Percentiles rank a stretch among this genome's conserved stretches.
Evolutionary conservation across 1,140 invertebrate species (phyloP).

Genomic region (Cataglyphis hispanica): DNA sequence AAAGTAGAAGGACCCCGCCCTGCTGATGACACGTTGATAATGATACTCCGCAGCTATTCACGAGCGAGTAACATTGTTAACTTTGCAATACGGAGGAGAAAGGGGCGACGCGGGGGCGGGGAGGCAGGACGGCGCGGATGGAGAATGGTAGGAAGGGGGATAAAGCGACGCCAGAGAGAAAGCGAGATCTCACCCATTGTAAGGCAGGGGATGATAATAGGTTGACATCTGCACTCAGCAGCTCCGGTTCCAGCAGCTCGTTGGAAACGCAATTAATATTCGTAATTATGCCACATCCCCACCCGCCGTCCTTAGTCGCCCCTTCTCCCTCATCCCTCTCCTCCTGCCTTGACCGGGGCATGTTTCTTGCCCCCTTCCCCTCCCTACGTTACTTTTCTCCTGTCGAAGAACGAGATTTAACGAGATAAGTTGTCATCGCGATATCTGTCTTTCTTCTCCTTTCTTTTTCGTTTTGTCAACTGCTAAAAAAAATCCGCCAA

Average conservation of each 20-base stretch:
- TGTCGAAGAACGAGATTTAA: slow-evolving; percentile 78
- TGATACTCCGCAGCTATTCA: slow-evolving; percentile 84
- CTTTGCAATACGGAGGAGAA: slow-evolving; percentile 83
- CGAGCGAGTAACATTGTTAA: slow-evolving; percentile 86
- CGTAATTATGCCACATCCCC: slow-evolving; percentile 83
- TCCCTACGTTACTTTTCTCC: slow-evolving; percentile 70
- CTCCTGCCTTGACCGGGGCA: slow-evolving; percentile 21
- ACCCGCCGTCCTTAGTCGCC: slow-evolving; percentile 69
- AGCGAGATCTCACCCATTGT: slow-evolving; percentile 82
- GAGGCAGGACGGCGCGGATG: slow-evolving; percentile 35
- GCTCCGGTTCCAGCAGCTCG: slow-evolving; percentile 80
- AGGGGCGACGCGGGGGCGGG: slow-evolving; percentile 28
- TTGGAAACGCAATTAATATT: slow-evolving; percentile 86
- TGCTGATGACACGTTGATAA: slow-evolving; percentile 84
- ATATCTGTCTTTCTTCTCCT: slow-evolving; percentile 62
- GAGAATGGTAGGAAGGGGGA: slow-evolving; percentile 46
- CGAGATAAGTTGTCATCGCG: slow-evolving; percentile 75
- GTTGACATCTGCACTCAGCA: slow-evolving; percentile 87
- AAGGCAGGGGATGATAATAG: slow-evolving; percentile 85
- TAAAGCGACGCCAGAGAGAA: slow-evolving; percentile 73
- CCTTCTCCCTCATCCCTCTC: neutral
- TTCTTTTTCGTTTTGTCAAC: slow-evolving; percentile 36
- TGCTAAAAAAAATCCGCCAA: neutral
- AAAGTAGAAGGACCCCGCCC: slow-evolving; percentile 72
- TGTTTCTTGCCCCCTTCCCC: slow-evolving; percentile 63